These are phyloP conservation scores for Sweltsa coloradensis DNA, from an alignment of 1,140 invertebrate genomes.

Conservation along the genomic window DNA sequence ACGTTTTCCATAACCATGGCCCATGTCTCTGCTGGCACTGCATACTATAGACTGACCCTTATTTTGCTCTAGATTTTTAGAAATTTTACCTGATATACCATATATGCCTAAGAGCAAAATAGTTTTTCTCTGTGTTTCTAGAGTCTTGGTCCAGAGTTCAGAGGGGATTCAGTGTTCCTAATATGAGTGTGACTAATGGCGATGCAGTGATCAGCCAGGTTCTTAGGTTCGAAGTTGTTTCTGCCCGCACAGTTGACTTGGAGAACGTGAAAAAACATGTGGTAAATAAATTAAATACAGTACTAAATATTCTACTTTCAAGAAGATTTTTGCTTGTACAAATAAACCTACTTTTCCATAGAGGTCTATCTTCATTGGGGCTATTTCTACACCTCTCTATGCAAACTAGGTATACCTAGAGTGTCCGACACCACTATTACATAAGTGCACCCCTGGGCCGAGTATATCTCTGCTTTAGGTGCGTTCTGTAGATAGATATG, in stretches of 20 bases:
- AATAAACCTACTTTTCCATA: background rate
- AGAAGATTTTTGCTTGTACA: background rate
- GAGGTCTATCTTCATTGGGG: background rate
- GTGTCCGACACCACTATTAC: background rate
- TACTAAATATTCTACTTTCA: background rate
- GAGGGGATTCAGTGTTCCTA: too few relatives aligned
- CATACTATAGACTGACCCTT: too few relatives aligned
- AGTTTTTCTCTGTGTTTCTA: too few relatives aligned
- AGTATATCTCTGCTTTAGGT: background rate
- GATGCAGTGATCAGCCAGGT: too few relatives aligned
- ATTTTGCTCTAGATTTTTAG: too few relatives aligned
- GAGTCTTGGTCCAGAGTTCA: too few relatives aligned
- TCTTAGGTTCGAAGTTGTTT: constrained; percentile 32
- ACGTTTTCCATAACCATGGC: too few relatives aligned
- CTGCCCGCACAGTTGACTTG: constrained; percentile 31
- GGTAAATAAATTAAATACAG: constrained; percentile 20
- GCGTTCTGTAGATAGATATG: too few relatives aligned
- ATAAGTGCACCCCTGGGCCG: background rate
- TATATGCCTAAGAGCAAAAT: too few relatives aligned
- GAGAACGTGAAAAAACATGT: constrained; percentile 46
- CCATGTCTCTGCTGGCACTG: too few relatives aligned
- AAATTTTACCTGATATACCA: too few relatives aligned
- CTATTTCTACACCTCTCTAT: background rate
- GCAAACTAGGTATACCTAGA: background rate
- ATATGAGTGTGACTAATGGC: constrained; percentile 1